phyloP scores from a whole-genome alignment of 2,888 invertebrate species.

The Yponomeuta plumbellus region DNA sequence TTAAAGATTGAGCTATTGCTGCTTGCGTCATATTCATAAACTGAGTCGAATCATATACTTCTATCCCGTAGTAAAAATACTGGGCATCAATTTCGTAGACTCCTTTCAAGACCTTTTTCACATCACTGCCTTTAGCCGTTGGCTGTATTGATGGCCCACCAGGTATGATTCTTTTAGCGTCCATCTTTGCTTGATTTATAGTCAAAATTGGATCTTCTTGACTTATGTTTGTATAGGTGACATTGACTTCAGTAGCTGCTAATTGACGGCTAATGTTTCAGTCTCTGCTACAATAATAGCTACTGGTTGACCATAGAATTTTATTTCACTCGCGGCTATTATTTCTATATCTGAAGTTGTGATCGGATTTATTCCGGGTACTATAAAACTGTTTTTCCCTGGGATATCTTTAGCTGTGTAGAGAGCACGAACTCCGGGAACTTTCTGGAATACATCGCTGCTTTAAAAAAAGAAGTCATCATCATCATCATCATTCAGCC shows the following conservation, averaged over 20 bases:
- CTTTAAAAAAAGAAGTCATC: too few relatives aligned
- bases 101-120: conserved; percentile 69
- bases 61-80: conserved; percentile 83
- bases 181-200: conserved; percentile 60
- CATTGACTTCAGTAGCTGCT: conserved; percentile 76
- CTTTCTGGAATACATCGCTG: conserved; percentile 51
- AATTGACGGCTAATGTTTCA: conserved; percentile 70
- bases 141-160: conserved; percentile 36
- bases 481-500: too few relatives aligned
- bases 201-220: conserved; percentile 47
- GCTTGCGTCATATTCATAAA: conserved; percentile 79
- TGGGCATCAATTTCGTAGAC: conserved; percentile 78
- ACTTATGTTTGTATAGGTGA: conserved; percentile 68
- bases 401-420: conserved; percentile 82
- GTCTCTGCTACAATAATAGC: conserved; percentile 80
- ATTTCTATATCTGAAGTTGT: conserved; percentile 66
- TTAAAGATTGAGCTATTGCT: conserved; percentile 73
- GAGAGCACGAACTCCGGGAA: conserved; percentile 80
- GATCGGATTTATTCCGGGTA: conserved; percentile 41
- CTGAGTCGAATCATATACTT: conserved; percentile 80
- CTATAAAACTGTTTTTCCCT: conserved; percentile 77
- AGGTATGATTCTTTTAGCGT: conserved; percentile 35
- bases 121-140: conserved; percentile 43
- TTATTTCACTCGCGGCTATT: conserved; percentile 71
- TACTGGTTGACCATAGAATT: conserved; percentile 81